Evolutionary conservation across 2,888 invertebrate species (phyloP), one percentile per base, ranked within the genome.

Genomic region (Tillus elongatus): DNA sequence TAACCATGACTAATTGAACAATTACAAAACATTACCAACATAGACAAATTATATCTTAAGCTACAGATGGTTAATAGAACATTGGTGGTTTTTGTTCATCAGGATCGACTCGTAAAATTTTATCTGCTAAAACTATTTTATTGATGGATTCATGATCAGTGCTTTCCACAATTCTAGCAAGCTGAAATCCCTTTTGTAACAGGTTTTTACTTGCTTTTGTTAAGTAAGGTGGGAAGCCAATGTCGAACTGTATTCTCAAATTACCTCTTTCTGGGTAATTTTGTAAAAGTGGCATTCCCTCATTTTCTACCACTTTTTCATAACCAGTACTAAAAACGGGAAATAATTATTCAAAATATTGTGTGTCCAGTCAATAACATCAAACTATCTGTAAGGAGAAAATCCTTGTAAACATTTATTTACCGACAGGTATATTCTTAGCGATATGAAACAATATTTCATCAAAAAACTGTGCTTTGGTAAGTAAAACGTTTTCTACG

Each of bases 231-330:
- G 77, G 77, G 58, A 73, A 77, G 40, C 67, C 60, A 16, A 77
- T 69, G 35, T 73, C 65, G 56, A 88, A 88, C 37, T 71, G 69
- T 45, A 88, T 71, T 30, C 81, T 72, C 28, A 88, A 63, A 54
- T 82, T 73, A 6, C 88, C 87, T 47, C 72, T 77, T 26, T 73
- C 71, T 33, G 72, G 73, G 30, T 71, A 66, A 50, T 75, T 70
- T 37, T 75, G 74, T 2, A 75, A 69, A 37, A 79, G 58, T 0
- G 86, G 86, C 50, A 88, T 67, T 1, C 88, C 88, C 64, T 88
- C 87, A 4, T 73, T 74, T 35, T 72, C 70, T 1, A 88, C 69
- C 0, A 77, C 54, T 61, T 84, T 86, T 43, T 73, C 72, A 50
- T 79, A 86, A 2, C 71, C 73, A 1, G 82, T 81, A 13, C 73